These are phyloP conservation scores for Camponotus floridanus DNA, from an alignment of 1,140 invertebrate species.

Conservation along the genomic window DNA sequence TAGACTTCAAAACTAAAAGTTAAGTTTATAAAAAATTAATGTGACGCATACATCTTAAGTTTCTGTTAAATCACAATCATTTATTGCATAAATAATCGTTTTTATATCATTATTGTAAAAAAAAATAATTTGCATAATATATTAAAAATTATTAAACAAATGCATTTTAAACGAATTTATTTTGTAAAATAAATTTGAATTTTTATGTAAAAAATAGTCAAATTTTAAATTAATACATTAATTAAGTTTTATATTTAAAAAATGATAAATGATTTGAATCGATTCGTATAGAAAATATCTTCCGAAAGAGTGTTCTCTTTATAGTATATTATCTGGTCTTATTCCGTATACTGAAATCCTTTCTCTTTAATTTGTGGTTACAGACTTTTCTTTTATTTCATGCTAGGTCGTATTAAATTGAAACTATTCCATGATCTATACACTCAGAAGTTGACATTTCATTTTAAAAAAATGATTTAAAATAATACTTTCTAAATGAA, in stretches of 20 bases:
- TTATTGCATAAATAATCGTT: neutral
- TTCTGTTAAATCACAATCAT: neutral
- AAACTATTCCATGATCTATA: neutral
- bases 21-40: neutral
- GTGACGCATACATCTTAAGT: neutral
- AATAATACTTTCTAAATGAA: neutral
- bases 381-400: conserved; percentile 7
- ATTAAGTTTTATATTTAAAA: neutral
- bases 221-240: conserved; percentile 8
- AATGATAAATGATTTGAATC: neutral
- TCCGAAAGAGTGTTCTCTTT: too few species aligned
- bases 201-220: neutral
- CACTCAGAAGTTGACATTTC: neutral
- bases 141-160: neutral
- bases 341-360: neutral
- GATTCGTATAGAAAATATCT: neutral
- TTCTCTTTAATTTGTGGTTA: conserved; percentile 47
- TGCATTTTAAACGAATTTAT: neutral
- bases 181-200: neutral
- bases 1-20: too few species aligned
- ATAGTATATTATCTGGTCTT: neutral
- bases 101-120: neutral
- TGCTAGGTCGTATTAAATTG: neutral
- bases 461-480: neutral
- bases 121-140: neutral